A percentile compares a stretch with the other conserved stretches of the same genome.
phyloP scores from a whole-genome alignment of 1,140 invertebrate species.

The Saccostrea glomerata region DNA sequence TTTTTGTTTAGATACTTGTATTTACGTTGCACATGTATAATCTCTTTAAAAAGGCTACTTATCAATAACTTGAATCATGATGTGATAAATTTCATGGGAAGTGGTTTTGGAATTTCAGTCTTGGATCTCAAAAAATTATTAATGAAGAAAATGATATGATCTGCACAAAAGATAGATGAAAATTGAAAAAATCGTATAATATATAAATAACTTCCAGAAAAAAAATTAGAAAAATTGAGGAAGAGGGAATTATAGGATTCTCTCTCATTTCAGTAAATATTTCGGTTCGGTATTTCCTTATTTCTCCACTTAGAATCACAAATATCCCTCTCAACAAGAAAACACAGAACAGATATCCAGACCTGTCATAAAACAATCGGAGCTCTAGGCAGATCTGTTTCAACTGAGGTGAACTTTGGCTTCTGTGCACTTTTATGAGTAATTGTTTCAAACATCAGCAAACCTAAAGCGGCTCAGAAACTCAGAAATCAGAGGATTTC shows the following conservation, averaged over 20 bases:
- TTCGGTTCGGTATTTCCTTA: neutral
- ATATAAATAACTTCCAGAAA: neutral
- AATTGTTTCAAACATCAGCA: neutral
- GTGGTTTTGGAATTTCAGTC: slow-evolving; percentile 30
- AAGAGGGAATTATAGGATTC: neutral
- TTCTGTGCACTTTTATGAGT: neutral
- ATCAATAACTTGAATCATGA: neutral
- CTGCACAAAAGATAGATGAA: neutral
- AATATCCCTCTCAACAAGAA: neutral
- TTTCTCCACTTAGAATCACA: slow-evolving; percentile 9
- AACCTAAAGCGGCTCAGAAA: neutral
- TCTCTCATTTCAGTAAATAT: neutral
- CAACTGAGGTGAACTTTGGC: slow-evolving; percentile 8
- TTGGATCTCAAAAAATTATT: neutral
- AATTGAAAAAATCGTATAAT: neutral
- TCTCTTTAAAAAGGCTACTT: neutral
- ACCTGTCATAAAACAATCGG: neutral
- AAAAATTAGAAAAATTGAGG: neutral
- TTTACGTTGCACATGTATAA: neutral
- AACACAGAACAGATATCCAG: neutral
- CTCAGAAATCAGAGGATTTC: neutral
- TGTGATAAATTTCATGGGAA: slow-evolving; percentile 15
- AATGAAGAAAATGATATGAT: neutral
- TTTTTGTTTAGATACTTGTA: neutral
- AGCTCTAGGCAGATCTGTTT: neutral